Percentiles rank a stretch among this genome's conserved stretches.
Evolutionary conservation across 2,797 vertebrate genomes (phyloP).

Genomic region (Chaetophractus vellerosus): DNA sequence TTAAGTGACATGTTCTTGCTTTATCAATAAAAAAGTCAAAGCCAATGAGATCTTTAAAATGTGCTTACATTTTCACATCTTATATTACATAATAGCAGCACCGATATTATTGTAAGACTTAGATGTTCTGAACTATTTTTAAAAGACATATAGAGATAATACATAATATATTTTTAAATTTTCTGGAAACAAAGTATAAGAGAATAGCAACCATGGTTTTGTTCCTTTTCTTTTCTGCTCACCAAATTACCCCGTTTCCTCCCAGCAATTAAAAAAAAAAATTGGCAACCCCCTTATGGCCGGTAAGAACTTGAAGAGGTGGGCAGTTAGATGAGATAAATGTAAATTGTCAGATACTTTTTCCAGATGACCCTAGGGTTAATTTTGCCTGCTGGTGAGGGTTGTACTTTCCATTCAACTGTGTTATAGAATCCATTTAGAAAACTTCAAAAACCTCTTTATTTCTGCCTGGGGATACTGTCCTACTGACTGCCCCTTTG

Average conservation of each 20-base stretch:
- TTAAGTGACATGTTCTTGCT: background rate
- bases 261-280: conserved; percentile 41
- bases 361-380: conserved; percentile 49
- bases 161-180: background rate
- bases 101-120: background rate
- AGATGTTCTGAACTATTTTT: background rate
- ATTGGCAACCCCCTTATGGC: background rate
- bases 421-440: conserved; percentile 56
- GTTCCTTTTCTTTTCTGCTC: conserved; percentile 58
- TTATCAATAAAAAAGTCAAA: background rate
- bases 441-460: conserved; percentile 67
- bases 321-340: conserved; percentile 44
- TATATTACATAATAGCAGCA: background rate
- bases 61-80: background rate
- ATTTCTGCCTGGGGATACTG: conserved; percentile 68
- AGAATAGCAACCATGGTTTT: background rate
- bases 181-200: conserved; percentile 1
- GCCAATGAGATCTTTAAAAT: background rate
- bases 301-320: background rate
- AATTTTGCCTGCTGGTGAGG: conserved; percentile 63
- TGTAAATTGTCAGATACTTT: conserved; percentile 14
- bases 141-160: background rate
- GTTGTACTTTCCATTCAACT: conserved; percentile 25
- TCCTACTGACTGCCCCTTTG: conserved; percentile 59
- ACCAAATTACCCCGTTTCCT: conserved; percentile 20